Evolutionary conservation across 2,113 vertebrate species (phyloP).

Genomic region (Cebidichthys violaceus): DNA sequence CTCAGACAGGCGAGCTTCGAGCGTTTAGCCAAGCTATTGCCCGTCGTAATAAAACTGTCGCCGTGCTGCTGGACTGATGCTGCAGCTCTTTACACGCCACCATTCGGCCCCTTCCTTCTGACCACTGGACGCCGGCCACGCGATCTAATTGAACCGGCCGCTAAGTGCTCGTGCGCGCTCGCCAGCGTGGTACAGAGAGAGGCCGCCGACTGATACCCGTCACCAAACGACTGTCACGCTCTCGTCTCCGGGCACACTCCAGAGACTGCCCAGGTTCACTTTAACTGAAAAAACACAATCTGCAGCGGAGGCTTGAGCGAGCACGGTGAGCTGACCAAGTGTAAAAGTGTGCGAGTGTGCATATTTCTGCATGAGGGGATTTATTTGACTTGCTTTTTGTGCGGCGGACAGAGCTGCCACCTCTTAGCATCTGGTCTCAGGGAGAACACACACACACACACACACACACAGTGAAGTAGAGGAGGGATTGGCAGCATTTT

Average conservation of each 20-base stretch:
- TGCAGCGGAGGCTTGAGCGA: constrained; percentile 4
- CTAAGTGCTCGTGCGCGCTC: constrained; percentile 16
- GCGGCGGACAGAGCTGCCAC: constrained; percentile 6
- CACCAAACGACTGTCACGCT: constrained; percentile 34
- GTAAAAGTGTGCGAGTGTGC: constrained; percentile 12
- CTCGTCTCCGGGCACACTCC: constrained; percentile 1
- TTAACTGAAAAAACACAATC: constrained; percentile 30
- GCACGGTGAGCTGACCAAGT: constrained; percentile 14
- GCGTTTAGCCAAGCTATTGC: constrained; percentile 63
- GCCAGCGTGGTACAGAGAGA: background rate
- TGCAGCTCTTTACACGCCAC: constrained; percentile 48
- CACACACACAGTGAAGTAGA: background rate
- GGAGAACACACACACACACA: background rate
- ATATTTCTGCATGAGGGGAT: constrained; percentile 19
- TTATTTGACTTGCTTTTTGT: background rate
- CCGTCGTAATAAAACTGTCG: constrained; percentile 70
- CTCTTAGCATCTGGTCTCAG: background rate
- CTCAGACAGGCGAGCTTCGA: constrained; percentile 34
- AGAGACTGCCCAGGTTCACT: constrained; percentile 40
- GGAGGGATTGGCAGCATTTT: constrained; percentile 25
- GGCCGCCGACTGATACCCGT: constrained; percentile 22
- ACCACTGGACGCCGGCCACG: constrained; percentile 55
- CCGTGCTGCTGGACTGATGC: constrained; percentile 59
- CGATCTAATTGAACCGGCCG: constrained; percentile 59
- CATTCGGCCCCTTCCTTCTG: constrained; percentile 50